Evolutionary conservation across 2,113 vertebrate genomes (phyloP).

Genomic region (Sprattus sprattus): DNA sequence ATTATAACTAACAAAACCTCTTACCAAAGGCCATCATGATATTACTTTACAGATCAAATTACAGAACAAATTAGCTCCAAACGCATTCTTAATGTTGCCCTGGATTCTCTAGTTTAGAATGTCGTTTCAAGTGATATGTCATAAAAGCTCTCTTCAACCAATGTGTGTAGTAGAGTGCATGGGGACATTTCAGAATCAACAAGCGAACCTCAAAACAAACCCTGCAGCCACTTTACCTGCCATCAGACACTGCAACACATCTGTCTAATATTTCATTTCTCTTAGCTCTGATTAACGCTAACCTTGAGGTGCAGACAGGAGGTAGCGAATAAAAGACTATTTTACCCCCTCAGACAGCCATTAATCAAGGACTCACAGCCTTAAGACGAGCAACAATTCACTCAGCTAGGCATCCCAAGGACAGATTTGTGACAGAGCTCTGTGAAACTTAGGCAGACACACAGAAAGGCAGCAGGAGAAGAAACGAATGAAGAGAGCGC

Average conservation of each 20-base stretch:
- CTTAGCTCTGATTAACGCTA: conserved; percentile 7
- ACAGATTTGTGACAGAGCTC: not conserved
- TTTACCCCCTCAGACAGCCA: not conserved
- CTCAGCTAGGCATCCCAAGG: not conserved
- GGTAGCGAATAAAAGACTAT: not conserved
- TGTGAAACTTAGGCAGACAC: not conserved
- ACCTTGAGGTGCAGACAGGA: not conserved
- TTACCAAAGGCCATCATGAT: not conserved
- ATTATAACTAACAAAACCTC: not conserved
- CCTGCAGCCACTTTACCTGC: conserved; percentile 6
- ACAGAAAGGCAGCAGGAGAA: not conserved
- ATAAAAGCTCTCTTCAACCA: not conserved
- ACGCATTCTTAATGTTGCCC: not conserved
- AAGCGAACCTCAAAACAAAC: not conserved
- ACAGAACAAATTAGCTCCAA: not conserved
- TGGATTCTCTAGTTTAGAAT: not conserved
- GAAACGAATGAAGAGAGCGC: not conserved
- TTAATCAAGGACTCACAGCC: conserved; percentile 14
- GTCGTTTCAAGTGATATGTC: not conserved
- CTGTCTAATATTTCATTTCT: conserved; percentile 15
- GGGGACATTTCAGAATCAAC: not conserved
- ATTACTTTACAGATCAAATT: not conserved
- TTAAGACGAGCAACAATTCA: not conserved
- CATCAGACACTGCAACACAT: not conserved
- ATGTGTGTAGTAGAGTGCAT: not conserved